A percentile compares a stretch with the other conserved stretches of the same genome.
phyloP scores from a whole-genome alignment of 2,113 vertebrate species.

The pig (Sus scrofa) region DNA sequence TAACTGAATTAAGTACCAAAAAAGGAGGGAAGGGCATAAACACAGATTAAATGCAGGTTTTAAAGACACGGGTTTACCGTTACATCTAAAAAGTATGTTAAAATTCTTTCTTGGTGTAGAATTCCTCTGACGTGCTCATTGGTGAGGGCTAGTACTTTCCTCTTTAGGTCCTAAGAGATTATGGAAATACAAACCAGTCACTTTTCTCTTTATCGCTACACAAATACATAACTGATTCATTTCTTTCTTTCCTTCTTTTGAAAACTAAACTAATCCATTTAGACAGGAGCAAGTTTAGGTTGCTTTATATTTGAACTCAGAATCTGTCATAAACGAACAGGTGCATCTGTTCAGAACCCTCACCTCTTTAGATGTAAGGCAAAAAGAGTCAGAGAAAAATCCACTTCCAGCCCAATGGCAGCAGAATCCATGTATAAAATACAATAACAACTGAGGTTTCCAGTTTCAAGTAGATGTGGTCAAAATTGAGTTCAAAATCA shows the following conservation, averaged over 20 bases:
- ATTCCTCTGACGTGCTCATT: no score
- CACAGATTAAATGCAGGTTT: no score
- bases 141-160: no score
- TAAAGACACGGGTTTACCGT: no score
- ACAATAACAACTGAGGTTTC: not conserved
- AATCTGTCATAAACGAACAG: not conserved
- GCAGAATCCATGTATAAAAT: not conserved
- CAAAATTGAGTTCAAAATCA: not conserved
- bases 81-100: no score
- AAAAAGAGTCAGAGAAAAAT: constrained; percentile 5
- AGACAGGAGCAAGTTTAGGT: not conserved
- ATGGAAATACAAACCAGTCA: not conserved
- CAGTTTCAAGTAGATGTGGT: not conserved
- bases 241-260: not conserved
- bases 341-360: not conserved
- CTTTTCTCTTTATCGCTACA: not conserved
- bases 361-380: not conserved
- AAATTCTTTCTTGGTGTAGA: no score
- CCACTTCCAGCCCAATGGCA: not conserved
- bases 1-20: no score
- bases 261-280: not conserved
- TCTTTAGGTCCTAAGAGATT: not conserved
- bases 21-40: no score
- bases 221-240: not conserved
- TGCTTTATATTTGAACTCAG: not conserved